Conservation (phyloP, 2,888 invertebrate genomes). For the Phyllotreta striolata region DNA sequence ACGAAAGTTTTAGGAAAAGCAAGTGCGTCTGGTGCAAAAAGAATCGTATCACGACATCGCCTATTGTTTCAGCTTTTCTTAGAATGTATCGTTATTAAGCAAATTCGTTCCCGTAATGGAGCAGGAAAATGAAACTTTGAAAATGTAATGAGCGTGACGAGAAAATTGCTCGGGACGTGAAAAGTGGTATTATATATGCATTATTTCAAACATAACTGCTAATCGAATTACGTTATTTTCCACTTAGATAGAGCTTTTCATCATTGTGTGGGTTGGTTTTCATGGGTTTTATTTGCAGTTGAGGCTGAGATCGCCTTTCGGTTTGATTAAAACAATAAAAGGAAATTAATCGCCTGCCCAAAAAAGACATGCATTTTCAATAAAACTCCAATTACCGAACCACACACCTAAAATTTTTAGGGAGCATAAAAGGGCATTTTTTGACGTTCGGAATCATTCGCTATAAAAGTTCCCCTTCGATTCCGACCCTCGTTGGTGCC, state of each 20-base stretch:
- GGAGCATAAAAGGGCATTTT: conserved; percentile 29
- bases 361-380: conserved; percentile 32
- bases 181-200: too few relatives aligned
- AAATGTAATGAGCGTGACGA: too few relatives aligned
- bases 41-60: conserved; percentile 24
- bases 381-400: conserved; percentile 30
- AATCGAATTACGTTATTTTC: too few relatives aligned
- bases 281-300: background rate
- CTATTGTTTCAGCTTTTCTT: conserved; percentile 21
- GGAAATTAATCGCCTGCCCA: conserved; percentile 20
- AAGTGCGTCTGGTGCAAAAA: conserved; percentile 34
- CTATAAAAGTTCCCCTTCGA: conserved; percentile 39
- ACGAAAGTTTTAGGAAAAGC: conserved; percentile 38
- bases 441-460: conserved; percentile 34
- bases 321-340: conserved; percentile 25
- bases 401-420: conserved; percentile 30
- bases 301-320: conserved; percentile 10
- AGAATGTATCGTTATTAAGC: conserved; percentile 14
- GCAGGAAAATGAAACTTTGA: too few relatives aligned
- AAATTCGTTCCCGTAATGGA: background rate
- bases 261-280: conserved; percentile 2
- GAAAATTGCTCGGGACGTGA: too few relatives aligned
- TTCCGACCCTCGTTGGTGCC: conserved; percentile 34
- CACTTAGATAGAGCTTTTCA: background rate
- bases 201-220: too few relatives aligned